Evolutionary conservation across 2,888 invertebrate genomes (phyloP).

Genomic region (Hemicrepidius hirtus): DNA sequence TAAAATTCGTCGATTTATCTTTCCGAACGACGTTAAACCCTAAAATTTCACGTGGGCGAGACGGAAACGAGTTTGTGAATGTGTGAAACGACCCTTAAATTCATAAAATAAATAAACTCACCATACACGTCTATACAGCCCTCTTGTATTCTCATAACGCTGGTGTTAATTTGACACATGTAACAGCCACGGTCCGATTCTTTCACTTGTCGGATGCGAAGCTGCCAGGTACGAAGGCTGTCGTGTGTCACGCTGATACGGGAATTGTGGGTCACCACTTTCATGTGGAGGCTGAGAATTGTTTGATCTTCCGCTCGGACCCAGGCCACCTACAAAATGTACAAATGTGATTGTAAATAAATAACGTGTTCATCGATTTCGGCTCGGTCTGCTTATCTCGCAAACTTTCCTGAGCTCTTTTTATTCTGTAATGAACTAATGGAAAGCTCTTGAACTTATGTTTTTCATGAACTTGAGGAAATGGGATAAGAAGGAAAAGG

Average conservation of each 20-base stretch:
- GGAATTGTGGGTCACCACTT: slow-evolving; percentile 88
- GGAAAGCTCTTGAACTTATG: slow-evolving; percentile 9
- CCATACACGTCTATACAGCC: slow-evolving; percentile 93
- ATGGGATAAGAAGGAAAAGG: neutral
- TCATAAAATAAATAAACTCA: slow-evolving; percentile 65
- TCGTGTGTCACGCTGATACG: slow-evolving; percentile 89
- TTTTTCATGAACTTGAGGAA: neutral
- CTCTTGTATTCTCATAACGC: slow-evolving; percentile 89
- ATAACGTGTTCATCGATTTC: slow-evolving; percentile 28
- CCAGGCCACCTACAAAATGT: slow-evolving; percentile 85
- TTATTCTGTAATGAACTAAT: slow-evolving; percentile 5
- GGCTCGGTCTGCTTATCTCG: neutral
- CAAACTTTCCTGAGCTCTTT: neutral
- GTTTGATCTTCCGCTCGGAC: slow-evolving; percentile 92
- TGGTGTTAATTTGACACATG: slow-evolving; percentile 95
- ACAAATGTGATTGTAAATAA: slow-evolving; percentile 34
- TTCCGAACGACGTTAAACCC: neutral
- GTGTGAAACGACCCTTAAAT: slow-evolving; percentile 12
- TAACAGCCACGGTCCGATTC: slow-evolving; percentile 91
- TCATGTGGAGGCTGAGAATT: slow-evolving; percentile 87
- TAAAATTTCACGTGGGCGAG: neutral
- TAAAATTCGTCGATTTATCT: slow-evolving; percentile 10
- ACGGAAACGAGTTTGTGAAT: slow-evolving; percentile 4
- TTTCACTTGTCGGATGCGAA: slow-evolving; percentile 87
- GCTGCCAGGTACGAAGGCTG: slow-evolving; percentile 88